Evolutionary conservation across 2,888 invertebrate genomes (phyloP).

Genomic region (Drosophila affinis): DNA sequence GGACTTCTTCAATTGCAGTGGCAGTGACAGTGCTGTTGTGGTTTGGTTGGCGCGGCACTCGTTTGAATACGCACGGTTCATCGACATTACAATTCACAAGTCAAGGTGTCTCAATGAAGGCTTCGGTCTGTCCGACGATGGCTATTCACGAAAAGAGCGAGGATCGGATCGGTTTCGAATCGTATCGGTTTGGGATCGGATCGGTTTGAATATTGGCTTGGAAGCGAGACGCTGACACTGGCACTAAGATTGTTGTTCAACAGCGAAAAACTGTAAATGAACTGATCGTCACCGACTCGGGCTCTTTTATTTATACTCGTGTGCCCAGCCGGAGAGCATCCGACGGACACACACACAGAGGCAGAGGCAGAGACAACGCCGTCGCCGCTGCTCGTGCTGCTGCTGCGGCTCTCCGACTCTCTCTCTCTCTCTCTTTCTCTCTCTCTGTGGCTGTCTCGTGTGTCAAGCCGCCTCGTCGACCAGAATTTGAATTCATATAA

Average conservation of each 20-base stretch:
- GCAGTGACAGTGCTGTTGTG: slow-evolving; percentile 12
- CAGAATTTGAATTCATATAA: slow-evolving; percentile 39
- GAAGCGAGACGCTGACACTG: slow-evolving; percentile 22
- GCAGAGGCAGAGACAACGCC: slow-evolving; percentile 9
- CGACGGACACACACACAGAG: slow-evolving; percentile 3
- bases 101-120: slow-evolving; percentile 55
- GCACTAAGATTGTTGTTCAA: slow-evolving; percentile 76
- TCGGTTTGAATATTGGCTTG: slow-evolving; percentile 4
- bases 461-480: slow-evolving; percentile 19
- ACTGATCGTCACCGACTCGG: slow-evolving; percentile 63
- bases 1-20: slow-evolving; percentile 16
- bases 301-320: slow-evolving; percentile 77
- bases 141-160: slow-evolving; percentile 23
- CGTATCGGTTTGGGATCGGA: slow-evolving; percentile 7
- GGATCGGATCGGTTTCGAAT: slow-evolving; percentile 12
- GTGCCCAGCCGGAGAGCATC: slow-evolving; percentile 15
- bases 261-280: slow-evolving; percentile 82
- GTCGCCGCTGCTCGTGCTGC: too few relatives aligned
- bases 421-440: neutral
- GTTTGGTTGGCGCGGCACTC: slow-evolving; percentile 61
- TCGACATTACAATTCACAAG: slow-evolving; percentile 73
- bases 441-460: neutral
- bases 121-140: slow-evolving; percentile 34
- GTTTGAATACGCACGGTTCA: slow-evolving; percentile 69
- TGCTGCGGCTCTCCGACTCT: neutral